Percentiles rank a stretch among this genome's conserved stretches.
phyloP scores from a whole-genome alignment of 2,888 invertebrate species.

The Hypena proboscidalis region DNA sequence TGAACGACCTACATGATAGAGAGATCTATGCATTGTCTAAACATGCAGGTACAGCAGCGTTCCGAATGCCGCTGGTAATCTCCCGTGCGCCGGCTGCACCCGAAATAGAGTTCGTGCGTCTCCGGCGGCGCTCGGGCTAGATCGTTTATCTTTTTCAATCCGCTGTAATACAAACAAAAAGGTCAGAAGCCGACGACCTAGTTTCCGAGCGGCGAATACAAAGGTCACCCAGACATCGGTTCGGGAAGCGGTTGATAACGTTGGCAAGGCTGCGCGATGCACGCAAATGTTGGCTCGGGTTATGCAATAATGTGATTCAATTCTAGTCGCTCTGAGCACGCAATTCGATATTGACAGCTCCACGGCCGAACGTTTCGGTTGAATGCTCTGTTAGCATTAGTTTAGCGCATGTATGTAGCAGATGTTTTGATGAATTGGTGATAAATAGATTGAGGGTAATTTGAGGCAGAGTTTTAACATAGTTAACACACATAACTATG shows the following conservation, averaged over 20 bases:
- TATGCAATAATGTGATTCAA: conserved; percentile 55
- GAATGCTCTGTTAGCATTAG: conserved; percentile 27
- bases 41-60: conserved; percentile 44
- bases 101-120: conserved; percentile 64
- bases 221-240: conserved; percentile 76
- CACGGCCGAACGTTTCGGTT: conserved; percentile 15
- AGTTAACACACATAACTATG: no score
- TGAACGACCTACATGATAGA: conserved; percentile 40
- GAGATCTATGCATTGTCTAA: conserved; percentile 32
- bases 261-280: conserved; percentile 70
- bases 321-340: conserved; percentile 40
- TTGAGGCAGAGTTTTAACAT: no score
- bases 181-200: conserved; percentile 82
- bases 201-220: conserved; percentile 71
- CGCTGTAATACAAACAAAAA: conserved; percentile 76
- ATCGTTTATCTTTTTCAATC: conserved; percentile 69
- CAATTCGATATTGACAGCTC: conserved; percentile 33
- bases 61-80: conserved; percentile 34
- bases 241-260: conserved; percentile 77
- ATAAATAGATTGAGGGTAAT: no score
- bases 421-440: conserved; percentile 6
- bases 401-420: conserved; percentile 6
- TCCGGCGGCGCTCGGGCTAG: conserved; percentile 59
- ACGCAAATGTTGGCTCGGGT: conserved; percentile 53
- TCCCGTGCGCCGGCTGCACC: conserved; percentile 54